These are phyloP conservation scores for Eupithecia tripunctaria DNA, from an alignment of 2,888 invertebrate species.

Conservation along the genomic window DNA sequence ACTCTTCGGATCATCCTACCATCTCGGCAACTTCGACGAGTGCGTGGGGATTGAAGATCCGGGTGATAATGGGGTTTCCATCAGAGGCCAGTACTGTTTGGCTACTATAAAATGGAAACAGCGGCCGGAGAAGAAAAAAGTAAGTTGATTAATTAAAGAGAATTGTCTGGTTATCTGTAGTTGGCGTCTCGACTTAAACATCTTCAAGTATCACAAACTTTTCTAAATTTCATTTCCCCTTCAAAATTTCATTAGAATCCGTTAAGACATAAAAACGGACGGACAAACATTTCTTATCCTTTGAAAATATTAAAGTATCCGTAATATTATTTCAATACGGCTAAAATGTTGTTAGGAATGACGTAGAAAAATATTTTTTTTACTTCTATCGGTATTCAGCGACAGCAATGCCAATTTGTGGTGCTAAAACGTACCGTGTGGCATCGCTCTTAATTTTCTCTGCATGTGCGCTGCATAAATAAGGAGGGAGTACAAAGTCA, in stretches of 20 bases:
- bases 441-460: background rate
- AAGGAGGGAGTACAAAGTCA: background rate
- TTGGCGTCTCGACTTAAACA: no score
- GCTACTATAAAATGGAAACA: constrained; percentile 81
- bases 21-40: constrained; percentile 90
- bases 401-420: background rate
- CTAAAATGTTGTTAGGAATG: background rate
- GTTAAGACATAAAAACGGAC: no score
- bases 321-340: no score
- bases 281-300: no score
- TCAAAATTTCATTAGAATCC: no score
- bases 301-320: no score
- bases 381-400: background rate
- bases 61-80: constrained; percentile 62
- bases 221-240: no score
- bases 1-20: constrained; percentile 87
- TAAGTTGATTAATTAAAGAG: constrained; percentile 43
- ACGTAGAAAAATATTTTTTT: background rate
- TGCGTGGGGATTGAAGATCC: constrained; percentile 82
- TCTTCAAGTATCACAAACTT: no score
- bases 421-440: background rate
- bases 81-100: constrained; percentile 87
- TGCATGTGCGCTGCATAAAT: constrained; percentile 2
- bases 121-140: constrained; percentile 66
- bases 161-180: no score